phyloP scores from a whole-genome alignment of 2,888 invertebrate genomes.

The Ichneumon xanthorius region DNA sequence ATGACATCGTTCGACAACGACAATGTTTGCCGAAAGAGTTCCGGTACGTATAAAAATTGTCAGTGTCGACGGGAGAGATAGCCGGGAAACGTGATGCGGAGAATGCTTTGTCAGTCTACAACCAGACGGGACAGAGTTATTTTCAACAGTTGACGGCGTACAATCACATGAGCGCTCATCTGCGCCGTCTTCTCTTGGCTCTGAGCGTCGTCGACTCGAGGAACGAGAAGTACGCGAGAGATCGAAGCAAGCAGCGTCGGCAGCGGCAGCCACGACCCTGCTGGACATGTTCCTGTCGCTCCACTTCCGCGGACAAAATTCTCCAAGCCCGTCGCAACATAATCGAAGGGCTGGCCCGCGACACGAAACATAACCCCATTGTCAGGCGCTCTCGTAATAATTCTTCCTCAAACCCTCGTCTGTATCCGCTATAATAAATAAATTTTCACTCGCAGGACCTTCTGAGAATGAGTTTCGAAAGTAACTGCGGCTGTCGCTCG shows the following conservation, averaged over 20 bases:
- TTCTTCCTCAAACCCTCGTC: too few relatives aligned
- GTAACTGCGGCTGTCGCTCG: constrained; percentile 45
- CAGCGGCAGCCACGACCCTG: constrained; percentile 8
- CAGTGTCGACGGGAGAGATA: background rate
- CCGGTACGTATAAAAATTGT: constrained; percentile 62
- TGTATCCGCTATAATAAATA: background rate
- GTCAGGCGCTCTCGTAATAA: constrained; percentile 72
- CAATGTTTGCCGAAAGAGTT: constrained; percentile 62
- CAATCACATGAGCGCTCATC: constrained; percentile 81
- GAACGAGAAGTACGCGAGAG: constrained; percentile 75
- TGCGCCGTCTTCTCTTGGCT: constrained; percentile 80
- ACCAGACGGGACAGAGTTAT: constrained; percentile 81
- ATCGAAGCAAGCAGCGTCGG: constrained; percentile 20
- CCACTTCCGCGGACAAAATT: constrained; percentile 56
- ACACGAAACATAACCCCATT: constrained; percentile 79
- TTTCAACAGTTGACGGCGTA: constrained; percentile 80
- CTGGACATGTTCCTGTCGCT: constrained; percentile 57
- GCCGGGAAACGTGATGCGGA: background rate
- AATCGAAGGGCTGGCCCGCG: constrained; percentile 80
- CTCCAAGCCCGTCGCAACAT: constrained; percentile 72
- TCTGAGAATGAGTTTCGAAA: constrained; percentile 68
- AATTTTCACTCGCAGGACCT: constrained; percentile 70
- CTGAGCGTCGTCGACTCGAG: constrained; percentile 79
- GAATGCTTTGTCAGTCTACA: constrained; percentile 74
- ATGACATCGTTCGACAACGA: constrained; percentile 60